These are phyloP conservation scores for Eucriotettix oculatus DNA, from an alignment of 2,888 invertebrate genomes.

Conservation along the genomic window DNA sequence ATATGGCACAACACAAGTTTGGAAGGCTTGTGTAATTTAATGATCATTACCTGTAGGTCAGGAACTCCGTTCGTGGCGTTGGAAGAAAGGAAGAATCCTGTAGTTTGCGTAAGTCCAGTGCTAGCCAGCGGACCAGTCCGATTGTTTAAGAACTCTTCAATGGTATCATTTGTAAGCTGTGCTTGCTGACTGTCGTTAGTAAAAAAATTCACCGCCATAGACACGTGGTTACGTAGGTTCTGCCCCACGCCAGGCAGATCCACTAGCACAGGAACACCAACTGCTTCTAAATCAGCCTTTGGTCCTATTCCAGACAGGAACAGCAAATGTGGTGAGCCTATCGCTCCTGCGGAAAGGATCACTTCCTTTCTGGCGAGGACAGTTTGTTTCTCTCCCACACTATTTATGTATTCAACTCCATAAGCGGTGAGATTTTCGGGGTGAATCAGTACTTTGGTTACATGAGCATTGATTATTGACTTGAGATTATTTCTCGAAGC, in stretches of 20 bases:
- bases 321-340: constrained; percentile 76
- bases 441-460: constrained; percentile 33
- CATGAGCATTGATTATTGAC: constrained; percentile 28
- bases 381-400: constrained; percentile 20
- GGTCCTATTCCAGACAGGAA: constrained; percentile 62
- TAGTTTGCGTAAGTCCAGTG: constrained; percentile 31
- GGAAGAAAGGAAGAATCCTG: constrained; percentile 65
- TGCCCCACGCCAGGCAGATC: constrained; percentile 33
- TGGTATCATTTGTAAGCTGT: constrained; percentile 19
- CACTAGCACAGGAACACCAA: constrained; percentile 32
- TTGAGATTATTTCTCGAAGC: constrained; percentile 1
- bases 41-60: constrained; percentile 37
- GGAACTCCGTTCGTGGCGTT: constrained; percentile 60
- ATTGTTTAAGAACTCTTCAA: constrained; percentile 22
- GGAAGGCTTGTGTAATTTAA: too few relatives aligned
- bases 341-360: constrained; percentile 69
- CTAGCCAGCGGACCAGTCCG: constrained; percentile 25
- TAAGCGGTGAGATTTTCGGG: constrained; percentile 23
- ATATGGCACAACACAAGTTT: too few relatives aligned
- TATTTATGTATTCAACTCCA: constrained; percentile 23
- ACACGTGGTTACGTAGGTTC: constrained; percentile 35
- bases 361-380: constrained; percentile 59
- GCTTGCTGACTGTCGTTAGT: constrained; percentile 18
- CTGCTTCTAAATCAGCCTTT: constrained; percentile 30
- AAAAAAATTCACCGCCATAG: constrained; percentile 20